phyloP scores from a whole-genome alignment of 2,113 vertebrate genomes.

The Nansenia antarctica region DNA sequence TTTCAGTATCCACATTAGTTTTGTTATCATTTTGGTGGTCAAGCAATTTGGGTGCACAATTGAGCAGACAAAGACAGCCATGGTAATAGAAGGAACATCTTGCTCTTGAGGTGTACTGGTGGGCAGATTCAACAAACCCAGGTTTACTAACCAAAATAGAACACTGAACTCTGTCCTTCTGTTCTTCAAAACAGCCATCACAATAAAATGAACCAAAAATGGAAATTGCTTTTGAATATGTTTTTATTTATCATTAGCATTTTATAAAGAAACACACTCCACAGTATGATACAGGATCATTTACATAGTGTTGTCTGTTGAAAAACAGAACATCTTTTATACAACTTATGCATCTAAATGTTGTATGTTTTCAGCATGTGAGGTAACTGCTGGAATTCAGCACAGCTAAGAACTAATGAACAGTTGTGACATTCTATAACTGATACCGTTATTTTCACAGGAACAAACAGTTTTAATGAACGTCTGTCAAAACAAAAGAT shows the following conservation, averaged over 20 bases:
- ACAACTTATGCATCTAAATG: slow-evolving; percentile 64
- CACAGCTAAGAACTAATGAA: slow-evolving; percentile 15
- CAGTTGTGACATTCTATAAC: slow-evolving; percentile 21
- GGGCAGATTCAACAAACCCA: slow-evolving; percentile 52
- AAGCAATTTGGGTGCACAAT: background rate
- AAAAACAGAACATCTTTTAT: slow-evolving; percentile 56
- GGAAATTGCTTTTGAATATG: slow-evolving; percentile 61
- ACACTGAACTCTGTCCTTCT: background rate
- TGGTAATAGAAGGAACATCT: slow-evolving; percentile 68
- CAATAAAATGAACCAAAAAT: slow-evolving; percentile 64
- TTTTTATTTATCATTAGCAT: slow-evolving; percentile 79
- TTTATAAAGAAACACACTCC: slow-evolving; percentile 78
- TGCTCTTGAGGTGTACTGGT: slow-evolving; percentile 59
- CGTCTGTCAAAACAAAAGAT: background rate
- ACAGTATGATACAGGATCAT: slow-evolving; percentile 75
- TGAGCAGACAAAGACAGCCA: slow-evolving; percentile 77
- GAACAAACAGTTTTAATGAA: slow-evolving; percentile 13
- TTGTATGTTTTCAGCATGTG: slow-evolving; percentile 29
- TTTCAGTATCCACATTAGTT: no score
- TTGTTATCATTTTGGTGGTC: no score
- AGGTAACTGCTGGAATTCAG: slow-evolving; percentile 29
- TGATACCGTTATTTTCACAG: background rate
- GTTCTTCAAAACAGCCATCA: slow-evolving; percentile 23
- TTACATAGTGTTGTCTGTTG: slow-evolving; percentile 65
- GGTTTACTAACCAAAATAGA: no score